These are phyloP conservation scores for Dryoscopus gambensis DNA, from an alignment of 2,113 vertebrate species.

Conservation along the genomic window DNA sequence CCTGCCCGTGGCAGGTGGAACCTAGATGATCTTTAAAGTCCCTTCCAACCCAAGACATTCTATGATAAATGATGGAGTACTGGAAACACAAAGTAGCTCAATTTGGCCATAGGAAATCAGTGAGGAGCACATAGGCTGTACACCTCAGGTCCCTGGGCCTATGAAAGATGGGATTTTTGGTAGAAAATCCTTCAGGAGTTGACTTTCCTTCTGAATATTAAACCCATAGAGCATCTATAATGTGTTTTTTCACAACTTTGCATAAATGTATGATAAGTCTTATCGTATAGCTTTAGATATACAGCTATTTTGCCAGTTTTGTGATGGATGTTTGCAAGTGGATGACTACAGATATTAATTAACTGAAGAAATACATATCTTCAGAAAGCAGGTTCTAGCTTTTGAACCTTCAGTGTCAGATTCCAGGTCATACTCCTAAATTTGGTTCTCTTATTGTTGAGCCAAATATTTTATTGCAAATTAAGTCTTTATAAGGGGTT, in stretches of 20 bases:
- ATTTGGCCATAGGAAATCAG: neutral
- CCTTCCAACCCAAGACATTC: neutral
- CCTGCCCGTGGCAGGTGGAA: neutral
- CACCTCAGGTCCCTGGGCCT: neutral
- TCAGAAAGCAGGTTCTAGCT: neutral
- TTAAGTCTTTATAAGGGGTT: neutral
- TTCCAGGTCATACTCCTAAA: neutral
- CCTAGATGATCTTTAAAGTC: neutral
- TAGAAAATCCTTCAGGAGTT: neutral
- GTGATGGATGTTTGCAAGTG: neutral
- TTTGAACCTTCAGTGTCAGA: neutral
- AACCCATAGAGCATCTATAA: neutral
- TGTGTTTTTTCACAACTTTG: neutral
- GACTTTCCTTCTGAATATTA: neutral
- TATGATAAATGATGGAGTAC: neutral
- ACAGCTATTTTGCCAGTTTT: neutral
- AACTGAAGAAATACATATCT: neutral
- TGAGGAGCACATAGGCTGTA: neutral
- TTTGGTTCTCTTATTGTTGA: neutral
- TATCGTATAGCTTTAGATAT: neutral
- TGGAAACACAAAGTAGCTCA: neutral
- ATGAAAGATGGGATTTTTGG: neutral
- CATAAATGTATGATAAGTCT: neutral
- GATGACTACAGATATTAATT: neutral
- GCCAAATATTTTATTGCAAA: neutral